Percentiles rank a stretch among this genome's conserved stretches.
Evolutionary conservation across 2,888 invertebrate species (phyloP).

Genomic region (Eristalis tenax): DNA sequence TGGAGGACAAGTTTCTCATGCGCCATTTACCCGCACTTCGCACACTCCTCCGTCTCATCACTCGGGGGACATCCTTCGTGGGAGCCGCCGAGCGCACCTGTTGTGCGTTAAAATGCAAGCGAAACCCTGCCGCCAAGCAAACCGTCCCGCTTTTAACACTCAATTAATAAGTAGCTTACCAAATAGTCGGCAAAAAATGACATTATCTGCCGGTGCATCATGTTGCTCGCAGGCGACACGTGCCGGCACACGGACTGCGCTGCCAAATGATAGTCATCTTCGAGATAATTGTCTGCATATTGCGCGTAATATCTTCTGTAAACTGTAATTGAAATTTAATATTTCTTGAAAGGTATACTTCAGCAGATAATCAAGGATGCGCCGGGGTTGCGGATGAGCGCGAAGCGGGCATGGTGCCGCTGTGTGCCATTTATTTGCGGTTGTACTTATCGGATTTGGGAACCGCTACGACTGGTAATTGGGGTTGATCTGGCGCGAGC

Average conservation of each 20-base stretch:
- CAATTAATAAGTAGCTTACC: conserved; percentile 69
- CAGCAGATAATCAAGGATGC: conserved; percentile 68
- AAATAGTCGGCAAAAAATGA: conserved; percentile 26
- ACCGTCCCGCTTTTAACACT: conserved; percentile 63
- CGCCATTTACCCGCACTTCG: neutral
- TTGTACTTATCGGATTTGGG: conserved; percentile 62
- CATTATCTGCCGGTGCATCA: conserved; percentile 53
- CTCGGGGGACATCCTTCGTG: neutral
- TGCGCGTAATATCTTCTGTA: conserved; percentile 67
- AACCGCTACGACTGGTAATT: conserved; percentile 10
- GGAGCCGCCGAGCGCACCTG: conserved; percentile 41
- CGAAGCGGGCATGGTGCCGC: neutral
- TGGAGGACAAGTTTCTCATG: neutral
- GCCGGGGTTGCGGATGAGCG: neutral
- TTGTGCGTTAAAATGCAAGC: conserved; percentile 19
- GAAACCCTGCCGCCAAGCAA: conserved; percentile 14
- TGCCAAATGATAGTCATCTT: conserved; percentile 65
- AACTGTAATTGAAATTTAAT: conserved; percentile 81
- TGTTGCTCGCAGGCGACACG: conserved; percentile 36
- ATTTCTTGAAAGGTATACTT: conserved; percentile 79
- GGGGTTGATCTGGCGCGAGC: conserved; percentile 38
- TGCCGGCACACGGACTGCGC: conserved; percentile 51
- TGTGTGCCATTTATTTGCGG: conserved; percentile 70
- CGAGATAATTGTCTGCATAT: conserved; percentile 67
- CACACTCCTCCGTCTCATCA: no score